phyloP scores from a whole-genome alignment of 2,888 invertebrate genomes.

The Scaptomyza parva region DNA sequence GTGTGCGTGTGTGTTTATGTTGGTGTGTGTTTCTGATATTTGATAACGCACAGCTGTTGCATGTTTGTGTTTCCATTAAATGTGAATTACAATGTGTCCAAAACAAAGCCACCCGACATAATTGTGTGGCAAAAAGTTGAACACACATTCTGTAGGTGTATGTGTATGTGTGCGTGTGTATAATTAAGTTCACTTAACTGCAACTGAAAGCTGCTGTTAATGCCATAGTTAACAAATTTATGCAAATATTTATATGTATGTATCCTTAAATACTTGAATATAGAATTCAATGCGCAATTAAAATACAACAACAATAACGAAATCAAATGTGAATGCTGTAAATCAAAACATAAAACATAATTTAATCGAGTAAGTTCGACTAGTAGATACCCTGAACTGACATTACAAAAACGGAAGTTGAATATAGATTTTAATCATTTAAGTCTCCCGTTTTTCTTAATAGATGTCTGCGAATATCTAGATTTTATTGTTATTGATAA shows the following conservation, averaged over 20 bases:
- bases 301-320: background rate
- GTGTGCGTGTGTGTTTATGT: constrained; percentile 7
- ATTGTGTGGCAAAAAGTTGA: constrained; percentile 20
- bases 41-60: constrained; percentile 49
- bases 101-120: constrained; percentile 31
- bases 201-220: constrained; percentile 13
- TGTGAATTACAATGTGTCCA: constrained; percentile 45
- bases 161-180: constrained; percentile 20
- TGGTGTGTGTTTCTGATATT: constrained; percentile 26
- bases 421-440: too few relatives aligned
- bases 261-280: too few relatives aligned
- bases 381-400: too few relatives aligned
- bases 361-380: too few relatives aligned
- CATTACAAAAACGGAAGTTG: too few relatives aligned
- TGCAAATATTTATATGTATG: background rate
- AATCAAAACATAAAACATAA: background rate
- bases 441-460: too few relatives aligned
- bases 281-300: background rate
- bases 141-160: constrained; percentile 7
- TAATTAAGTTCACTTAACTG: constrained; percentile 24
- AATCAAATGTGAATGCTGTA: background rate
- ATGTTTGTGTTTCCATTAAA: constrained; percentile 63
- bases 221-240: constrained; percentile 25
- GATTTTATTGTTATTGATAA: too few relatives aligned
- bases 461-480: too few relatives aligned